Conservation (phyloP, 1,140 invertebrate genomes). For the Acromyrmex charruanus region DNA sequence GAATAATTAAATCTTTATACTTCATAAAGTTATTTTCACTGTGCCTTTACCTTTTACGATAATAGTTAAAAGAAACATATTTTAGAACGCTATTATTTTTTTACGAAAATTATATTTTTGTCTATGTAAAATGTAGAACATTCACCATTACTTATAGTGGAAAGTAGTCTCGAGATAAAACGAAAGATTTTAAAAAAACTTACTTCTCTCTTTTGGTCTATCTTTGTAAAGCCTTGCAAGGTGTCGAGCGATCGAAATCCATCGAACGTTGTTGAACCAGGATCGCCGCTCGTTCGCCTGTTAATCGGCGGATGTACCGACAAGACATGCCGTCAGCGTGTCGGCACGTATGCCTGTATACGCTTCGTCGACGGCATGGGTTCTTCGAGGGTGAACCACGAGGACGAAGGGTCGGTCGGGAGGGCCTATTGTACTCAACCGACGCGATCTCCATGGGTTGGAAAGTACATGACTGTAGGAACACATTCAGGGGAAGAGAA, state of each 20-base stretch:
- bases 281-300: slow-evolving; percentile 43
- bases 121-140: background rate
- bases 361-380: slow-evolving; percentile 35
- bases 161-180: background rate
- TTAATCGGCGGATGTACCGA: slow-evolving; percentile 63
- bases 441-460: slow-evolving; percentile 62
- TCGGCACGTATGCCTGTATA: slow-evolving; percentile 47
- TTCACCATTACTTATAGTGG: background rate
- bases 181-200: slow-evolving; percentile 14
- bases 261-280: slow-evolving; percentile 50
- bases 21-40: background rate
- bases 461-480: slow-evolving; percentile 50
- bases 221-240: slow-evolving; percentile 12
- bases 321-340: slow-evolving; percentile 53
- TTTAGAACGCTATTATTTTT: background rate
- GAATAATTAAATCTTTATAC: background rate
- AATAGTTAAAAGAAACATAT: background rate
- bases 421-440: slow-evolving; percentile 63
- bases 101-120: background rate
- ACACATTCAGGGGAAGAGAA: slow-evolving; percentile 67
- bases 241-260: slow-evolving; percentile 8
- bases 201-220: background rate
- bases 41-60: background rate
- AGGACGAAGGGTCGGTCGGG: slow-evolving; percentile 41
- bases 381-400: slow-evolving; percentile 47